A percentile compares a stretch with the other conserved stretches of the same genome.
Evolutionary conservation across 2,797 vertebrate genomes (phyloP).

Genomic region (Luscinia megarhynchos): DNA sequence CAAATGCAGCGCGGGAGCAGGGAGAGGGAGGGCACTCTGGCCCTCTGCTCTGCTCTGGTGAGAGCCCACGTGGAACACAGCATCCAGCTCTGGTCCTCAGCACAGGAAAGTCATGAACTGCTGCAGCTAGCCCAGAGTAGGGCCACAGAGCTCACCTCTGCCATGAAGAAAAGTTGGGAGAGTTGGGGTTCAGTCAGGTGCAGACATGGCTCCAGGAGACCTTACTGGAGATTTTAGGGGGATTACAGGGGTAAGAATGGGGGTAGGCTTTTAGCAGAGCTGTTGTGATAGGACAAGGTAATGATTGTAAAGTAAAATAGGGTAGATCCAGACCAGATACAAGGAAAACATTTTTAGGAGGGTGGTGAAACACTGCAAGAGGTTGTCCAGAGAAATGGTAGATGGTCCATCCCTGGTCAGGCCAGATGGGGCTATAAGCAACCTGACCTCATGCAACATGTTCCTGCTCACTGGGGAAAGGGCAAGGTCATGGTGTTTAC

Average conservation of each 20-base stretch:
- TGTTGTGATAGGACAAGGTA: neutral
- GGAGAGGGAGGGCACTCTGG: accelerated
- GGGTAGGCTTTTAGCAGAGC: neutral
- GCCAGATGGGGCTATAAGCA: neutral
- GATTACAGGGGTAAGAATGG: neutral
- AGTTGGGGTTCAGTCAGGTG: neutral
- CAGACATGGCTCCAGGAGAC: neutral
- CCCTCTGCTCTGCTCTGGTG: neutral
- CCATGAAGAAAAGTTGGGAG: neutral
- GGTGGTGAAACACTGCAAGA: neutral
- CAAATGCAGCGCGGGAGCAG: accelerated
- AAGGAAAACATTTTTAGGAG: neutral
- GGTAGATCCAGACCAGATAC: neutral
- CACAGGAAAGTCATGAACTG: neutral
- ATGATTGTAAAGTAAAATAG: neutral
- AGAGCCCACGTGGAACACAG: neutral
- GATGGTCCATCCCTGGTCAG: neutral
- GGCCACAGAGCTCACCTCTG: neutral
- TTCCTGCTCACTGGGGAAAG: neutral
- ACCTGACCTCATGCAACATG: neutral
- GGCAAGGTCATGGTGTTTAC: neutral
- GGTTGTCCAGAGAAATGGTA: neutral
- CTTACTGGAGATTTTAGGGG: accelerated
- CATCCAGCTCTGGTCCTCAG: neutral
- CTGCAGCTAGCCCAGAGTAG: accelerated